Evolutionary conservation across 1,140 invertebrate species (phyloP), one percentile per base, ranked within the genome.

Genomic region (Drosophila oshimai): DNA sequence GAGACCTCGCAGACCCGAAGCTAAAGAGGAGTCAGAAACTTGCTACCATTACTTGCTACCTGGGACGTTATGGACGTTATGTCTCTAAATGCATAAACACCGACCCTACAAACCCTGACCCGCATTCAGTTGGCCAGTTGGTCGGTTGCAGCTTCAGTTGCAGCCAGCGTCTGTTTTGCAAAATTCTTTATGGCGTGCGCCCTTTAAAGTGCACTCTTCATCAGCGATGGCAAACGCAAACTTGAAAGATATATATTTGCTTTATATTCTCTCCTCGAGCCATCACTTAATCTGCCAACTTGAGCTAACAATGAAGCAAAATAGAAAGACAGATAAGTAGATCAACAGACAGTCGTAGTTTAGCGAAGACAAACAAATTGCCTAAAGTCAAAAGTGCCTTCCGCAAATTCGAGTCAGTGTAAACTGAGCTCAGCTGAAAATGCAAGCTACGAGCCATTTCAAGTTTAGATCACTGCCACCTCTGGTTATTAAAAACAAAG

Each of bases 261-360:
- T 58, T 77, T 67, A 73, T 69, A 46, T 57, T 41, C 67, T 37
- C 18, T 69, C 53, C 50, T 51, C 51, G 47, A 64, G 70, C 78
- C 47, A 79, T 79, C 75, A 74, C 76, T 79, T 79, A 74, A 79
- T 79, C 62, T 46, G 75, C 57, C 76, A 79, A 73, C 64, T 69
- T 62, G 57, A 37, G 58, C 64, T 55, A 54, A 76, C 41, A 57
- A 33, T 13, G 26, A 10, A 28, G 34, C 60, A 31, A 61, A 22
- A 57, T 28, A 46, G 26, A 57, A 58, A 61, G 42, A 20, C 47
- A 6, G n/a, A 51, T 51, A 51, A 51, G 49, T 51, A 44, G 49
- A 51, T 51, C 49, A 51, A 17, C 20, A n/a, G 7, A 22, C n/a
- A n/a, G 20, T 45, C 18, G 6, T 17, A 2, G 20, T 6, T n/a